phyloP scores from a whole-genome alignment of 2,888 invertebrate genomes.

The Cremastinae sp. region DNA sequence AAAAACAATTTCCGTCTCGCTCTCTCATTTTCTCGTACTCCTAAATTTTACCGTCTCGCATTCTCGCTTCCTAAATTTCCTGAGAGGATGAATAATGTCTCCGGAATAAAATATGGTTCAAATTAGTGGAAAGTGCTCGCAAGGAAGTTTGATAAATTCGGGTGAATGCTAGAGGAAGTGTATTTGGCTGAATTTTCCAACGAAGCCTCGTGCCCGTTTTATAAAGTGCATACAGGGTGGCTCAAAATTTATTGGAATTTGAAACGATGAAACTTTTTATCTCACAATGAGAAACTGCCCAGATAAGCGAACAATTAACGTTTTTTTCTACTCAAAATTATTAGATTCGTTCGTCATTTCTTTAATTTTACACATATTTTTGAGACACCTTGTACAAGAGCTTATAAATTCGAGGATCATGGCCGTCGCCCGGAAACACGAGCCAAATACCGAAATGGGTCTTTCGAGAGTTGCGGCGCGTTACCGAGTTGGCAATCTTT shows the following conservation, averaged over 20 bases:
- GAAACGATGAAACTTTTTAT: neutral
- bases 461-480: constrained; percentile 33
- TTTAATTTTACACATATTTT: neutral
- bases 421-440: constrained; percentile 36
- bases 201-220: neutral
- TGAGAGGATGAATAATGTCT: neutral
- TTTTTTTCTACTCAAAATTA: neutral
- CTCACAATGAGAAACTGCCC: too few species aligned
- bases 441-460: constrained; percentile 52
- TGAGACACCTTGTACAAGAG: neutral
- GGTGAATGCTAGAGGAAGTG: neutral
- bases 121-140: constrained; percentile 16
- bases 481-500: constrained; percentile 6
- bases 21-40: neutral
- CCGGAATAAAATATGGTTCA: constrained; percentile 20
- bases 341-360: neutral
- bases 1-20: neutral
- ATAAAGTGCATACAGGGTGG: neutral
- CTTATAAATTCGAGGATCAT: constrained; percentile 38
- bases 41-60: neutral
- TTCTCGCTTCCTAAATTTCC: neutral
- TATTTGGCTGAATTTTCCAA: constrained; percentile 10
- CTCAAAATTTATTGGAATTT: neutral
- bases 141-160: constrained; percentile 32
- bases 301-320: neutral